A percentile compares a stretch with the other conserved stretches of the same genome.
Conservation (phyloP, 30 jellyfish, hydroid and myxozoan genomes). For the Aurelia sp. region DNA sequence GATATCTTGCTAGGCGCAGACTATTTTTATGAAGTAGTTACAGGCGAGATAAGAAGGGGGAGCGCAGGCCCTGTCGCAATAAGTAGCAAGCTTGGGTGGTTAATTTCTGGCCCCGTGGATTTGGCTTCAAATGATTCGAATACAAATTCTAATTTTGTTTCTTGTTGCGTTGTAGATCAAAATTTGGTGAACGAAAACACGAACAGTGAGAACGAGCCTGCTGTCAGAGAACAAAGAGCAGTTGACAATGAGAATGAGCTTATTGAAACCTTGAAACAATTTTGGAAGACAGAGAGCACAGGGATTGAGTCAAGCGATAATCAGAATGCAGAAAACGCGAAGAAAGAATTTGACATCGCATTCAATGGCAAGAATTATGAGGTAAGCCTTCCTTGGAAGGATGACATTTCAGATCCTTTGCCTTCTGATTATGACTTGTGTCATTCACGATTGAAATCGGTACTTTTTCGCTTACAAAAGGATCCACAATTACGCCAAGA, state of each 20-base stretch:
- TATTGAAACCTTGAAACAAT: background rate
- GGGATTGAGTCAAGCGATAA: background rate
- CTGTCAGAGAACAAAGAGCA: background rate
- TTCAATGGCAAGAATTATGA: constrained; percentile 15
- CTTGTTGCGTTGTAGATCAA: background rate
- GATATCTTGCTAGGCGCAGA: constrained; percentile 37
- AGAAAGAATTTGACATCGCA: background rate
- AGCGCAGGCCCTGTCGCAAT: constrained; percentile 47
- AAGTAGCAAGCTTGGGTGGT: constrained; percentile 49
- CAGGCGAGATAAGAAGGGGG: constrained; percentile 38
- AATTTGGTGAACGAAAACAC: background rate
- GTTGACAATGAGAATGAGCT: background rate
- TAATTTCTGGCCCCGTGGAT: constrained; percentile 31
- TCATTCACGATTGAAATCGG: constrained; percentile 5
- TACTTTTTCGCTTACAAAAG: background rate
- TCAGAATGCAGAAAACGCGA: no score
- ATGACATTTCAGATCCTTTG: background rate
- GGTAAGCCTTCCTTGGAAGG: constrained; percentile 49
- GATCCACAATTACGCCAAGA: constrained; percentile 6
- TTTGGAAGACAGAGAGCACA: background rate
- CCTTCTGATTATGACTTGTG: constrained; percentile 29
- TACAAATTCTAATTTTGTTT: constrained; percentile 19
- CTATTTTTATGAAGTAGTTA: constrained; percentile 20
- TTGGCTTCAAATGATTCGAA: background rate
- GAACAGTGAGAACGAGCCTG: background rate